Percentiles rank a stretch among this genome's conserved stretches.
Conservation (phyloP, 2,888 invertebrate genomes). For the Noctua comes region DNA sequence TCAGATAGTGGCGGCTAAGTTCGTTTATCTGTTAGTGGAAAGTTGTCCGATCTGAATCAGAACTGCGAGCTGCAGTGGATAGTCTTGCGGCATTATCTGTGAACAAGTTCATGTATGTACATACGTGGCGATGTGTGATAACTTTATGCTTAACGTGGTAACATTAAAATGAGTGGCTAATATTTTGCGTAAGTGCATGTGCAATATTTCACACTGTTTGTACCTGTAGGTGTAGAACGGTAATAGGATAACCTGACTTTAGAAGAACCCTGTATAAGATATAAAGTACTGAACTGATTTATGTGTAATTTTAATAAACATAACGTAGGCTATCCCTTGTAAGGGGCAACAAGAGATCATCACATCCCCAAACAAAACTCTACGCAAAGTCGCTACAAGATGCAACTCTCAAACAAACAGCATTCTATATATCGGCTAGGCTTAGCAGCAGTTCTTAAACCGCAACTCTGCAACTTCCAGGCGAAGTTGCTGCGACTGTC, state of each 20-base stretch:
- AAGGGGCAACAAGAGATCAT: not conserved
- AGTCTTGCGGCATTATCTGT: not conserved
- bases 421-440: slow-evolving; percentile 29
- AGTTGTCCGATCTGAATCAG: slow-evolving; percentile 29
- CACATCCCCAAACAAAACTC: slow-evolving; percentile 1
- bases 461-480: slow-evolving; percentile 27
- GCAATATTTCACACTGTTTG: not conserved
- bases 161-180: not conserved
- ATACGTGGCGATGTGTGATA: slow-evolving; percentile 13
- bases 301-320: not conserved
- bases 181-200: not conserved
- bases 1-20: slow-evolving; percentile 18
- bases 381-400: slow-evolving; percentile 15
- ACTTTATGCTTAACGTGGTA: not conserved
- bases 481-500: slow-evolving; percentile 39
- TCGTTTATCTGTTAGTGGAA: slow-evolving; percentile 23
- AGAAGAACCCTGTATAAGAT: not conserved
- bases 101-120: slow-evolving; percentile 33
- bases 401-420: slow-evolving; percentile 30
- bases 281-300: not conserved
- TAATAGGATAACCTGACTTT: not conserved
- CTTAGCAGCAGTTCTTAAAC: slow-evolving; percentile 54
- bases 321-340: not conserved
- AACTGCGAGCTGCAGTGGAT: slow-evolving; percentile 5
- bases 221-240: not conserved